phyloP scores from a whole-genome alignment of 1,140 invertebrate species.

The Coboldia fuscipes region DNA sequence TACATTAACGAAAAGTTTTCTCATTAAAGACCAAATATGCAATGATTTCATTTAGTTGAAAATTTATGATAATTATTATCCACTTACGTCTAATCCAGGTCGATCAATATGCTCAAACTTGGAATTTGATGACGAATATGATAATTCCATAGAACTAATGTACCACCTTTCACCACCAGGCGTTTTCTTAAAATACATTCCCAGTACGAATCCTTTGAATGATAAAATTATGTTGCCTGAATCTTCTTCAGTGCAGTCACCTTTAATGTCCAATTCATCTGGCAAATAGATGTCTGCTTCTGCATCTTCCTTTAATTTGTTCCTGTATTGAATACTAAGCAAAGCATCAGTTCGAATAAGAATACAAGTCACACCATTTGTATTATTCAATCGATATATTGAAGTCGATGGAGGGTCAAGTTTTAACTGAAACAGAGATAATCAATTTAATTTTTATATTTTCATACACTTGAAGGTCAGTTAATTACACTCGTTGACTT shows the following conservation, averaged over 20 bases:
- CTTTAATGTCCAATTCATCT: slow-evolving; percentile 32
- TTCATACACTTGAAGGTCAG: not conserved
- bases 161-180: slow-evolving; percentile 65
- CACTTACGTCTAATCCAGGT: slow-evolving; percentile 21
- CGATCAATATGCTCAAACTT: slow-evolving; percentile 28
- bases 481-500: slow-evolving; percentile 16
- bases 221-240: slow-evolving; percentile 38
- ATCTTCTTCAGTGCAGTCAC: slow-evolving; percentile 45
- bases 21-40: slow-evolving; percentile 5
- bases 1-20: slow-evolving; percentile 20
- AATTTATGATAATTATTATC: too few species aligned
- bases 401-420: slow-evolving; percentile 22
- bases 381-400: slow-evolving; percentile 34
- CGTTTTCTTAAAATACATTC: slow-evolving; percentile 39
- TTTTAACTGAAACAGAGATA: not conserved
- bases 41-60: too few species aligned
- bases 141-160: slow-evolving; percentile 45
- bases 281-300: slow-evolving; percentile 42
- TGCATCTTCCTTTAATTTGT: slow-evolving; percentile 38
- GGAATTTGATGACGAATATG: slow-evolving; percentile 29
- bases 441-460: not conserved
- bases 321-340: slow-evolving; percentile 37
- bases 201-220: slow-evolving; percentile 45
- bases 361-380: slow-evolving; percentile 34
- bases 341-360: slow-evolving; percentile 40